Evolutionary conservation across 2,888 invertebrate genomes (phyloP).

Genomic region (Lochmaea capreae): DNA sequence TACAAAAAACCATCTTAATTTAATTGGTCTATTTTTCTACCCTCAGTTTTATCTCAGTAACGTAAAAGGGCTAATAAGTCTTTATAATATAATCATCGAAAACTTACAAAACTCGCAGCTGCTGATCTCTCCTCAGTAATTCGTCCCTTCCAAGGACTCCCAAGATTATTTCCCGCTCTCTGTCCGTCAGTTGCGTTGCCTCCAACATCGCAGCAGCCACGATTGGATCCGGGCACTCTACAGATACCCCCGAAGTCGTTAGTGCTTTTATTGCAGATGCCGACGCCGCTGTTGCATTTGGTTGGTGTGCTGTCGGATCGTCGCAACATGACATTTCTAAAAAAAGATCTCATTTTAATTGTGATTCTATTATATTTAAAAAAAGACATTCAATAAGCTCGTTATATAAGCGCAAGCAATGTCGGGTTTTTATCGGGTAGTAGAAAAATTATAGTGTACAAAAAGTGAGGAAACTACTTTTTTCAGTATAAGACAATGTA

Average conservation of each 20-base stretch:
- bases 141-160: constrained; percentile 70
- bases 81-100: constrained; percentile 10
- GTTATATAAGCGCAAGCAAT: not conserved
- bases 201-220: constrained; percentile 62
- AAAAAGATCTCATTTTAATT: constrained; percentile 8
- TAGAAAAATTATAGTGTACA: too few relatives aligned
- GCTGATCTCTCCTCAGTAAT: constrained; percentile 67
- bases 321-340: constrained; percentile 27
- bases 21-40: too few relatives aligned
- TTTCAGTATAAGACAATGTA: too few relatives aligned
- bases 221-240: constrained; percentile 59
- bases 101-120: constrained; percentile 68
- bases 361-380: not conserved
- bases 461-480: too few relatives aligned
- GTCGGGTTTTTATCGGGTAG: too few relatives aligned
- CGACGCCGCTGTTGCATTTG: not conserved
- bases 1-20: too few relatives aligned
- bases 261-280: not conserved
- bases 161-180: constrained; percentile 69
- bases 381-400: not conserved
- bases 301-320: constrained; percentile 18
- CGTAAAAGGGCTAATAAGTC: too few relatives aligned
- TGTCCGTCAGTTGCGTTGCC: constrained; percentile 59
- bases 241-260: constrained; percentile 51
- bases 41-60: too few relatives aligned